phyloP scores from a whole-genome alignment of 2,113 vertebrate species.

The Rhipidura dahli region DNA sequence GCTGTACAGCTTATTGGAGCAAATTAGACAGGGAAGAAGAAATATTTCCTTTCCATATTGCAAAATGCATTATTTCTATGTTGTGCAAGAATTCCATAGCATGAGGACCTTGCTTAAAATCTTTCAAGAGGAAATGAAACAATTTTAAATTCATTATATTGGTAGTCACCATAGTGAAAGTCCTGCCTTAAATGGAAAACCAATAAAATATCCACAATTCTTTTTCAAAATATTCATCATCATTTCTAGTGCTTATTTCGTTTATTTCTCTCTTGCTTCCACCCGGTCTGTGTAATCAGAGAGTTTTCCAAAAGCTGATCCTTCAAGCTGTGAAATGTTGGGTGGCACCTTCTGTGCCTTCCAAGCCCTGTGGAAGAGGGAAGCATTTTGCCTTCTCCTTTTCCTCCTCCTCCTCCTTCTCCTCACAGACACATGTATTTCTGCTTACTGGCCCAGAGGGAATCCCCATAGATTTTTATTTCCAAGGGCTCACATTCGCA shows the following conservation, averaged over 20 bases:
- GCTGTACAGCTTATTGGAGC: neutral
- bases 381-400: neutral
- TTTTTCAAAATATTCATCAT: neutral
- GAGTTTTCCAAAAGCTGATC: neutral
- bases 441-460: neutral
- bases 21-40: neutral
- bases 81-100: neutral
- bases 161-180: neutral
- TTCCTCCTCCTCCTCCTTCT: neutral
- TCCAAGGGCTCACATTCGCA: neutral
- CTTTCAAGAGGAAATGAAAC: neutral
- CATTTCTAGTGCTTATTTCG: neutral
- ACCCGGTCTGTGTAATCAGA: neutral
- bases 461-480: neutral
- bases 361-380: neutral
- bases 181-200: neutral
- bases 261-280: neutral
- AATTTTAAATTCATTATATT: neutral
- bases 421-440: neutral
- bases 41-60: neutral
- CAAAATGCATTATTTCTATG: neutral
- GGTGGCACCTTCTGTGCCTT: neutral
- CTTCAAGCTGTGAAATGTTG: neutral
- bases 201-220: neutral
- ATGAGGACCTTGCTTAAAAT: neutral